phyloP scores from a whole-genome alignment of 2,113 vertebrate species.

The Taurulus bubalis region DNA sequence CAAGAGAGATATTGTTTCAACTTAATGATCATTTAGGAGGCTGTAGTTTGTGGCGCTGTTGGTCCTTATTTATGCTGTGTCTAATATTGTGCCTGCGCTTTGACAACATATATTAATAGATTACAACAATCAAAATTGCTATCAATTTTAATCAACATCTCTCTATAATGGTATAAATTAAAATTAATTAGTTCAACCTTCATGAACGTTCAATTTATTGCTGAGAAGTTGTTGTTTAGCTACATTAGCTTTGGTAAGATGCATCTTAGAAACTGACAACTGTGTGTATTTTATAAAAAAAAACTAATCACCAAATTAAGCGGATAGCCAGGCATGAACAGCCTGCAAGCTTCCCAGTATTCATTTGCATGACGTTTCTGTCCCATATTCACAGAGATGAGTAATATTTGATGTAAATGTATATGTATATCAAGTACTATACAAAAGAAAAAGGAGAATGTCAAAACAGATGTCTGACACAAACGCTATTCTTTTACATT shows the following conservation, averaged over 20 bases:
- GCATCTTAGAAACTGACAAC: not conserved
- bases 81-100: not conserved
- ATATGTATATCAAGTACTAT: not conserved
- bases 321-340: not conserved
- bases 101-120: not conserved
- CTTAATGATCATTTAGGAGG: not conserved
- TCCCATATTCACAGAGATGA: not conserved
- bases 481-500: too few relatives aligned
- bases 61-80: not conserved
- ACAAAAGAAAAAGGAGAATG: not conserved
- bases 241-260: not conserved
- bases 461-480: too few relatives aligned
- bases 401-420: not conserved
- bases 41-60: not conserved
- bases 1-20: not conserved
- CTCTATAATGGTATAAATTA: not conserved
- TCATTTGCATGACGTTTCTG: not conserved
- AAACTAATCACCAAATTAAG: too few relatives aligned
- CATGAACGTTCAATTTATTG: not conserved
- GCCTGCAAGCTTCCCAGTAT: not conserved
- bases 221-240: not conserved
- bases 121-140: not conserved
- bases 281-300: not conserved
- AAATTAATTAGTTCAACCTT: not conserved
- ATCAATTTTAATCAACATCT: not conserved